These are phyloP conservation scores for Cheilosia vernalis DNA, from an alignment of 2,888 invertebrate species.

Conservation along the genomic window DNA sequence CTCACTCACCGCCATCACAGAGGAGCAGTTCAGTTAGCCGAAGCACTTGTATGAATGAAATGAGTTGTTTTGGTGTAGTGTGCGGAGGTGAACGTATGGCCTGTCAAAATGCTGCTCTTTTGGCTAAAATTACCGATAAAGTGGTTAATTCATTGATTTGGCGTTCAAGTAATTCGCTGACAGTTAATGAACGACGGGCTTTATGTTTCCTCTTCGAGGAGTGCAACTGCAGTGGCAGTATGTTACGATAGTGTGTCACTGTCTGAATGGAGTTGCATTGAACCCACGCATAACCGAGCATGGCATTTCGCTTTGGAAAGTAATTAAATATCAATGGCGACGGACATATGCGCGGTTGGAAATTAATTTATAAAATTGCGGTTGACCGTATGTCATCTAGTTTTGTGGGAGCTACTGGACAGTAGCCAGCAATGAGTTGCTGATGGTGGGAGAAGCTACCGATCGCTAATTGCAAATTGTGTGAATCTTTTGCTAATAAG, in stretches of 20 bases:
- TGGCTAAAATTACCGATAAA: slow-evolving; percentile 44
- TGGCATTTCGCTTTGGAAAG: slow-evolving; percentile 64
- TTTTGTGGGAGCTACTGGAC: slow-evolving; percentile 34
- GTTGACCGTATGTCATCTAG: slow-evolving; percentile 32
- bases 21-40: too few relatives aligned
- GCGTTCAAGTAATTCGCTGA: slow-evolving; percentile 41
- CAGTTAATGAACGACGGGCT: slow-evolving; percentile 39
- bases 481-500: slow-evolving; percentile 41
- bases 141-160: slow-evolving; percentile 65
- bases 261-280: slow-evolving; percentile 47
- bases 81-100: background rate
- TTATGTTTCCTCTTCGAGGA: slow-evolving; percentile 4
- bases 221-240: slow-evolving; percentile 1
- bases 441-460: slow-evolving; percentile 35
- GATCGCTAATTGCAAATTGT: slow-evolving; percentile 10
- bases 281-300: slow-evolving; percentile 64
- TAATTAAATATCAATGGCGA: slow-evolving; percentile 66
- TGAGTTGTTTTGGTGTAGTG: slow-evolving; percentile 30
- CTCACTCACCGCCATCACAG: slow-evolving; percentile 3
- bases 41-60: slow-evolving; percentile 53
- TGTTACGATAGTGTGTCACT: background rate
- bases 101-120: slow-evolving; percentile 32
- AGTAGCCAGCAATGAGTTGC: slow-evolving; percentile 25
- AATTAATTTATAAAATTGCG: slow-evolving; percentile 59
- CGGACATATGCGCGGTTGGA: slow-evolving; percentile 43